A percentile compares a stretch with the other conserved stretches of the same genome.
These are phyloP conservation scores for Trochalopteron elliotii DNA, from an alignment of 2,113 vertebrate genomes.

Conservation along the genomic window DNA sequence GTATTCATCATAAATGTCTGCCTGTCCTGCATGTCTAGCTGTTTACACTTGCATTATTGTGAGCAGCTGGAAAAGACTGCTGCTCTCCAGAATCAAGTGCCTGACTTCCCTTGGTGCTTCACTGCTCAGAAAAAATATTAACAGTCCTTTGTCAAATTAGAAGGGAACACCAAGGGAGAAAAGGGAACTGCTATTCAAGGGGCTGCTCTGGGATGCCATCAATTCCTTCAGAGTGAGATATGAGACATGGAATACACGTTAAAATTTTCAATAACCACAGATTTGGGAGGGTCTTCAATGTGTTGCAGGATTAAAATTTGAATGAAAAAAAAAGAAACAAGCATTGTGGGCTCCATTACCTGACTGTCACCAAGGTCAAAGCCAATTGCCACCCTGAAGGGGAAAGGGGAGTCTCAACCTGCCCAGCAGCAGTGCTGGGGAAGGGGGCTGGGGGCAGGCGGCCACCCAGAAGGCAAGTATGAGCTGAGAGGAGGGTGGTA, in stretches of 20 bases:
- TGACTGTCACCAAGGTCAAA: not conserved
- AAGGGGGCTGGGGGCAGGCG: fast-evolving
- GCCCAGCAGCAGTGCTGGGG: not conserved
- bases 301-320: not conserved
- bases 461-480: not conserved
- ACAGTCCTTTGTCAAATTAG: not conserved
- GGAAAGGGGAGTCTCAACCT: fast-evolving
- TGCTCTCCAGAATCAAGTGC: not conserved
- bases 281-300: not conserved
- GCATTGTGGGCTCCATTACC: not conserved
- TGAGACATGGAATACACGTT: not conserved
- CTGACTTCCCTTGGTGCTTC: not conserved
- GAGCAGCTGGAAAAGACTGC: not conserved
- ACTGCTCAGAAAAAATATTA: not conserved
- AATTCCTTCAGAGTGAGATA: not conserved
- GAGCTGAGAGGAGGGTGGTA: not conserved
- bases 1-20: not conserved
- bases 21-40: not conserved
- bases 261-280: not conserved
- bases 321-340: fast-evolving
- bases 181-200: not conserved
- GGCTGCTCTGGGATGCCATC: not conserved
- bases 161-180: not conserved
- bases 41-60: not conserved
- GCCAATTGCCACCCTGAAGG: not conserved